Base-by-base conservation (phyloP, 2,888 invertebrate species). In the Lasioglossum morio region DNA sequence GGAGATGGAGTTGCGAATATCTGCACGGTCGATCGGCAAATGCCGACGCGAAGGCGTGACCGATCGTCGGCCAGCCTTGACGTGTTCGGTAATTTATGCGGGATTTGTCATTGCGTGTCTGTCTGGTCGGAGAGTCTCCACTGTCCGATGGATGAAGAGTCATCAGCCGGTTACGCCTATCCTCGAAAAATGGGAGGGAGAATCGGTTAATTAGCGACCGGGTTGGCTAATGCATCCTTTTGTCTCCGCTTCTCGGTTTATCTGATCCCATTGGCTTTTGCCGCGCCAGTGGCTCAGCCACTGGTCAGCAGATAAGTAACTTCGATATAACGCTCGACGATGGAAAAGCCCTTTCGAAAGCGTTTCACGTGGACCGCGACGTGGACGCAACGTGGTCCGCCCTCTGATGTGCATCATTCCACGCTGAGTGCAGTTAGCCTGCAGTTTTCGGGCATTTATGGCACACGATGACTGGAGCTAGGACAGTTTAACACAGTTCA, bases 221-320 rank as follows among this genome's bases (percentile, higher is more conserved):
- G 66, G 89, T 94, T 92, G 92, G 92, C 92, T 93, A 93, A 94
- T 93, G 93, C 93, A 92, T 93, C 90, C 92, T 90, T 93, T 94
- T 93, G 92, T 93, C 94, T 93, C 90, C 90, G 87, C 82, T 87
- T 73, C 81, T 72, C 83, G 81, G 72, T 84, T 91, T 93, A 93
- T 93, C 93, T 93, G 93, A 93, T 93, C 85, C 77, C 84, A 19
- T 48, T 72, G 85, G 84, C 85, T 76, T 79, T 83, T 78, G 77
- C 84, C 85, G 88, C 81, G 85, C 79, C 83, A 78, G 72, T 82
- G 87, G 60, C 77, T 53, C 84, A 66, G 46, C 81, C 77, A 48
- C 81, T 4, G 79, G 70, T 19, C 70, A 70, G 30, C 57, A 89
- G 91, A 89, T 89, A 88, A 89, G 85, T 80, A 79, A 76, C 77